These are phyloP conservation scores for Cyclina sinensis DNA, from an alignment of 1,140 invertebrate species.

Conservation along the genomic window DNA sequence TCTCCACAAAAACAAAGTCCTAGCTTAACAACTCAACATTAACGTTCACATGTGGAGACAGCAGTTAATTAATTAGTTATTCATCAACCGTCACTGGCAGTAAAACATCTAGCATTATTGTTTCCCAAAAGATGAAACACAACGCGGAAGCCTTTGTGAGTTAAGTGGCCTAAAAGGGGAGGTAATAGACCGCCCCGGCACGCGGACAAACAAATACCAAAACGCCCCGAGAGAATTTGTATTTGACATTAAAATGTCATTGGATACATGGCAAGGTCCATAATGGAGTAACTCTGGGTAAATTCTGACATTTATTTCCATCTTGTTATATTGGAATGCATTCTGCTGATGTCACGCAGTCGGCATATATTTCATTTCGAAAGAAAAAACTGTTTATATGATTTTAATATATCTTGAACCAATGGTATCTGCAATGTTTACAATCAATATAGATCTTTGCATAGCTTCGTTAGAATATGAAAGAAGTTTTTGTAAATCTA, in stretches of 20 bases:
- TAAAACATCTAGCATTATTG: slow-evolving; percentile 18
- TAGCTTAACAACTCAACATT: background rate
- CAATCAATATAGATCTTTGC: too few relatives aligned
- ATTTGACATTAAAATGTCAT: slow-evolving; percentile 54
- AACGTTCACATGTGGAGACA: background rate
- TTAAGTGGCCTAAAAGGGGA: slow-evolving; percentile 29
- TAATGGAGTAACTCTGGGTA: slow-evolving; percentile 31
- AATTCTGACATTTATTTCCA: slow-evolving; percentile 38
- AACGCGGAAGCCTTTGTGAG: background rate
- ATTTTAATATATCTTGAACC: too few relatives aligned
- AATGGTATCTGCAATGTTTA: too few relatives aligned
- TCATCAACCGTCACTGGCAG: background rate
- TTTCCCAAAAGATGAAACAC: slow-evolving; percentile 16
- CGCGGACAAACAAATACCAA: slow-evolving; percentile 45
- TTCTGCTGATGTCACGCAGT: background rate
- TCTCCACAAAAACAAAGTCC: background rate
- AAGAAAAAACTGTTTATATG: too few relatives aligned
- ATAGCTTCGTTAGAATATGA: too few relatives aligned
- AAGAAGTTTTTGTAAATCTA: too few relatives aligned
- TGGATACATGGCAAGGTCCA: slow-evolving; percentile 23
- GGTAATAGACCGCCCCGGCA: slow-evolving; percentile 30
- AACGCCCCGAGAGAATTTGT: slow-evolving; percentile 19
- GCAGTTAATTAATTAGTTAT: slow-evolving; percentile 6
- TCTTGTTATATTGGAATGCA: slow-evolving; percentile 17
- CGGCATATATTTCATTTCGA: background rate